Base-by-base conservation (phyloP, 2,888 invertebrate genomes). In the Poecilus cupreus region DNA sequence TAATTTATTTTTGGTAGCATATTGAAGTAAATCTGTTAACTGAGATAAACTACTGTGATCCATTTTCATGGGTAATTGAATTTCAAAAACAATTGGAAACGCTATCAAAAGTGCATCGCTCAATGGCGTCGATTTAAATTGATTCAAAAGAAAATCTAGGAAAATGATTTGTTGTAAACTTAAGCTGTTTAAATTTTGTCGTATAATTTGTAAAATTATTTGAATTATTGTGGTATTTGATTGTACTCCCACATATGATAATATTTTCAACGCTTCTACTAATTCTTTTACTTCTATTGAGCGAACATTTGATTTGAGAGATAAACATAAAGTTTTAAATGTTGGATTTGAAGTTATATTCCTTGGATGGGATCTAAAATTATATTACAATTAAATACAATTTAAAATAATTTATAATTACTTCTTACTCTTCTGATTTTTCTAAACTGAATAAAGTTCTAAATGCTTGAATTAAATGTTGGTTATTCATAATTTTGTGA, bases 51-150 rank as follows among this genome's bases (percentile, higher is more conserved):
- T 92, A 22, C 91, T 88, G 8, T 87, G 88, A 83, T 94, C 92
- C 20, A 94, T 85, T 86, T 94, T 93, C 4, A 89, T 83, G 0
- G 90, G 89, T 5, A 94, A 84, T 82, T 93, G 91, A 5, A 92
- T 90, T 88, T 94, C 93, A 85, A 94, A 94, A 0, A 93, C 92
- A 26, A 94, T 87, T 0, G 94, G 94, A 8, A 95, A 85, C 0
- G 94, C 94, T 0, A 93, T 89, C 84, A 90, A 90, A 3, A 95
- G 85, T 0, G 94, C 94, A 39, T 93, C 92, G 0, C 92, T 90
- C 22, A 95, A 87, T 80, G 94, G 92, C 11, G 90, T 90, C 37
- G 90, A 88, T 49, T 91, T 88, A 70, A 91, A 90, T 82, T 90
- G 90, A 0, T 87, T 86, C 0, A 95, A 85, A 5, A 94, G 84